These are phyloP conservation scores for Psittacara wagleri DNA, from an alignment of 2,113 vertebrate species.

Conservation along the genomic window DNA sequence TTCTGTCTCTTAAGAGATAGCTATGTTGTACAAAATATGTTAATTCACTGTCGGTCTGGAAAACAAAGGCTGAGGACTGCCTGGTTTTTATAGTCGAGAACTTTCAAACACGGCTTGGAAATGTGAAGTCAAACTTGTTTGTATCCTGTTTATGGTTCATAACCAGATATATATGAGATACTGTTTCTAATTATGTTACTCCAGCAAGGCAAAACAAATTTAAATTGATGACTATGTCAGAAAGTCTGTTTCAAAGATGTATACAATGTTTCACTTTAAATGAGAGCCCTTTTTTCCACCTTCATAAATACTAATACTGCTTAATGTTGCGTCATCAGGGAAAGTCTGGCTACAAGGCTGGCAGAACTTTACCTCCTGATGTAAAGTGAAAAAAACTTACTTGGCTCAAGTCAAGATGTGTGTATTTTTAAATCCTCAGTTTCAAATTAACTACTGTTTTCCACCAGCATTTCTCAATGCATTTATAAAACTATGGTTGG, in stretches of 20 bases:
- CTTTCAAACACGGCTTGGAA: background rate
- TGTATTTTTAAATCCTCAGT: background rate
- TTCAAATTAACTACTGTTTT: background rate
- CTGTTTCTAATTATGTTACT: background rate
- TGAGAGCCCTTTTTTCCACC: background rate
- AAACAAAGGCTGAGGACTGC: background rate
- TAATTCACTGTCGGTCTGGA: background rate
- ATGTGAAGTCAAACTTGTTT: background rate
- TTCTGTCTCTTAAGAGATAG: background rate
- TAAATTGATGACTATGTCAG: background rate
- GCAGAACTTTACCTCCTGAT: background rate
- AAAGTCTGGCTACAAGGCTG: background rate
- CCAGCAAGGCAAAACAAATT: background rate
- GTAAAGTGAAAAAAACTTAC: background rate
- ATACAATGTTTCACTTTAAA: background rate
- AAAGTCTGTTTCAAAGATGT: background rate
- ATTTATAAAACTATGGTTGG: background rate
- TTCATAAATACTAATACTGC: background rate
- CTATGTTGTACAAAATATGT: background rate
- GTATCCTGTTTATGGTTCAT: background rate
- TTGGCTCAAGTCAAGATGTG: background rate
- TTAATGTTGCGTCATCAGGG: background rate
- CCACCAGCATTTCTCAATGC: background rate
- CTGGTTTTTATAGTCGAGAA: background rate
- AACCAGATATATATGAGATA: background rate